Conservation (phyloP, 2,113 vertebrate genomes). For the Hystrix brachyura region DNA sequence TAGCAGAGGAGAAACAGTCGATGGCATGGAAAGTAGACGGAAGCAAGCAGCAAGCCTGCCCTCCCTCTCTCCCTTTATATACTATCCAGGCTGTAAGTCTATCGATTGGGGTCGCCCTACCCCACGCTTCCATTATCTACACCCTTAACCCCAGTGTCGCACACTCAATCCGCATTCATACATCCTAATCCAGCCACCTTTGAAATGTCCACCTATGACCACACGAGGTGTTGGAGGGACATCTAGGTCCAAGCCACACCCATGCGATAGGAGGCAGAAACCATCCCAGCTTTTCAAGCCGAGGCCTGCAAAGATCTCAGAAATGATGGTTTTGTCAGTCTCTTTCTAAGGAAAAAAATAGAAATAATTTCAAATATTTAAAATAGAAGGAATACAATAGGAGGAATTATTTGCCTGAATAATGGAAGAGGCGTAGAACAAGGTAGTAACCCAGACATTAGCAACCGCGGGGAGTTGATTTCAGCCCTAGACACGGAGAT, state of each 20-base stretch:
- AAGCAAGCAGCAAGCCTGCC: neutral
- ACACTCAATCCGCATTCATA: neutral
- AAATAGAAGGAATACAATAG: neutral
- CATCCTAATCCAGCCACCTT: neutral
- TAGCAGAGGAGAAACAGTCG: neutral
- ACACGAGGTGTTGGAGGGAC: neutral
- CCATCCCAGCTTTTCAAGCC: neutral
- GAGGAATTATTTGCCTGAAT: neutral
- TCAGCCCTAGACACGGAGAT: neutral
- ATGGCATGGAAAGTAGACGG: neutral
- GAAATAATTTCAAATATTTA: neutral
- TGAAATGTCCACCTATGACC: neutral
- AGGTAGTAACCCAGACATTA: neutral
- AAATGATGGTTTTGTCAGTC: neutral
- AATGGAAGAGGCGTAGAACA: neutral
- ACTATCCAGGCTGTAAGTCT: neutral
- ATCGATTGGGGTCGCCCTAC: neutral
- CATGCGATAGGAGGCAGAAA: neutral
- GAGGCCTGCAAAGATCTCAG: neutral
- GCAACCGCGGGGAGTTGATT: neutral
- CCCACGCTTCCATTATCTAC: neutral
- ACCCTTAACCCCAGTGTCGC: no score
- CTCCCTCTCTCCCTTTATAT: neutral
- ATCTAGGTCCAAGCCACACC: neutral
- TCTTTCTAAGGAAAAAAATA: neutral